Percentiles rank a stretch among this genome's conserved stretches.
These are phyloP conservation scores for Tricholauxania praeusta DNA, from an alignment of 2,888 invertebrate genomes.

Conservation along the genomic window DNA sequence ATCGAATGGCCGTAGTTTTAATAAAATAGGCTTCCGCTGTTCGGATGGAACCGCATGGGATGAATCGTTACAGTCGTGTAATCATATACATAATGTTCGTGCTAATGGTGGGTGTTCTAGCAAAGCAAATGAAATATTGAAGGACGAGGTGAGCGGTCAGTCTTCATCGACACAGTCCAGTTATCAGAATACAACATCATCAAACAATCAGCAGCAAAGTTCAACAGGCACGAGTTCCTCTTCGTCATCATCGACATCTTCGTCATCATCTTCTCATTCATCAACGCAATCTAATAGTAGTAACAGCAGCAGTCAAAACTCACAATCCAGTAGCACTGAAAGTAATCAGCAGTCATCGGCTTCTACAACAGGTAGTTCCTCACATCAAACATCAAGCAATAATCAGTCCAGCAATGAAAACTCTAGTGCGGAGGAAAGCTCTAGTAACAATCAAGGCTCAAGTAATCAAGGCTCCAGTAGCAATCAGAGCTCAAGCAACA, in stretches of 20 bases:
- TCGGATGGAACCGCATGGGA: slow-evolving; percentile 85
- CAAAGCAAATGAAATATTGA: slow-evolving; percentile 41
- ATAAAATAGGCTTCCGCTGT: slow-evolving; percentile 79
- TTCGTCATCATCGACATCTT: slow-evolving; percentile 46
- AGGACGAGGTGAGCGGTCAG: slow-evolving; percentile 52
- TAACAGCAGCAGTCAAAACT: slow-evolving; percentile 31
- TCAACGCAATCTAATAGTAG: slow-evolving; percentile 44
- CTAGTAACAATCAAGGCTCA: slow-evolving; percentile 39
- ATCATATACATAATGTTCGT: slow-evolving; percentile 75
- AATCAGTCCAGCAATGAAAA: slow-evolving; percentile 28
- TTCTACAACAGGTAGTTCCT: slow-evolving; percentile 33
- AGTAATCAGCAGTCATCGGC: slow-evolving; percentile 35
- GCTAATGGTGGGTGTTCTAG: slow-evolving; percentile 70
- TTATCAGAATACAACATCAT: slow-evolving; percentile 55
- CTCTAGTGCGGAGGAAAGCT: slow-evolving; percentile 1
- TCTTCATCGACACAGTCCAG: slow-evolving; percentile 56
- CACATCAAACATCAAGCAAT: too few species aligned
- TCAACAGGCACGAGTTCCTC: slow-evolving; percentile 55
- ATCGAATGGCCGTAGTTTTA: slow-evolving; percentile 72
- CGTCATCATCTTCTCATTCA: slow-evolving; percentile 44
- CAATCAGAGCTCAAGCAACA: slow-evolving; percentile 38
- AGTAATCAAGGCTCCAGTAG: slow-evolving; percentile 44
- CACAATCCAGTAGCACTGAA: slow-evolving; percentile 48
- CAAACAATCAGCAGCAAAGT: slow-evolving; percentile 47
- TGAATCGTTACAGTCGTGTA: slow-evolving; percentile 76